Conservation (phyloP, 2,888 invertebrate species). For the Patella ulyssiponensis region DNA sequence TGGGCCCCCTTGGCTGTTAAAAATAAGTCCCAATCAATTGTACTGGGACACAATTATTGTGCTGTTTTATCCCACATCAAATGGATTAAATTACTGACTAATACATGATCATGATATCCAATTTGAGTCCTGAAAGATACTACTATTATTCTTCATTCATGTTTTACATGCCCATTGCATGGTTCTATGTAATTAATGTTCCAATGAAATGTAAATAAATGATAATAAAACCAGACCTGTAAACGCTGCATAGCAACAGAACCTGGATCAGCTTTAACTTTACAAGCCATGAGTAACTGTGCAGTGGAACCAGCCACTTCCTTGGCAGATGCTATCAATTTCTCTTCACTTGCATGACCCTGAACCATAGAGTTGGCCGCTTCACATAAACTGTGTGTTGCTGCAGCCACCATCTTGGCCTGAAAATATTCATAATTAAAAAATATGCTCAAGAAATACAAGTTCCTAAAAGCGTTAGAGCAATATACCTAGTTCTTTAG, state of each 20-base stretch:
- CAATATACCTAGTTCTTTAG: background rate
- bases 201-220: too few species aligned
- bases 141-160: too few species aligned
- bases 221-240: constrained; percentile 68
- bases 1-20: too few species aligned
- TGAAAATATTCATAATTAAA: constrained; percentile 33
- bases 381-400: constrained; percentile 97
- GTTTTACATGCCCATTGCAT: too few species aligned
- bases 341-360: constrained; percentile 82
- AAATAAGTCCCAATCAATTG: too few species aligned
- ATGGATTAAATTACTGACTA: too few species aligned
- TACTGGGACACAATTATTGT: too few species aligned
- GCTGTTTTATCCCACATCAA: too few species aligned
- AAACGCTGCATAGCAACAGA: constrained; percentile 93
- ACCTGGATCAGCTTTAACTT: constrained; percentile 97
- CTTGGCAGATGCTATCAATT: constrained; percentile 95
- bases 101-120: too few species aligned
- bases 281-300: constrained; percentile 96
- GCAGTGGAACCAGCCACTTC: constrained; percentile 94
- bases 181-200: too few species aligned
- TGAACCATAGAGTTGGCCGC: constrained; percentile 97
- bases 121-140: too few species aligned
- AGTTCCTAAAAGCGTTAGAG: background rate
- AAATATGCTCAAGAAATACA: background rate
- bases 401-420: constrained; percentile 95